Evolutionary conservation across 2,888 invertebrate genomes (phyloP).

Genomic region (Ectemnius cavifrons): DNA sequence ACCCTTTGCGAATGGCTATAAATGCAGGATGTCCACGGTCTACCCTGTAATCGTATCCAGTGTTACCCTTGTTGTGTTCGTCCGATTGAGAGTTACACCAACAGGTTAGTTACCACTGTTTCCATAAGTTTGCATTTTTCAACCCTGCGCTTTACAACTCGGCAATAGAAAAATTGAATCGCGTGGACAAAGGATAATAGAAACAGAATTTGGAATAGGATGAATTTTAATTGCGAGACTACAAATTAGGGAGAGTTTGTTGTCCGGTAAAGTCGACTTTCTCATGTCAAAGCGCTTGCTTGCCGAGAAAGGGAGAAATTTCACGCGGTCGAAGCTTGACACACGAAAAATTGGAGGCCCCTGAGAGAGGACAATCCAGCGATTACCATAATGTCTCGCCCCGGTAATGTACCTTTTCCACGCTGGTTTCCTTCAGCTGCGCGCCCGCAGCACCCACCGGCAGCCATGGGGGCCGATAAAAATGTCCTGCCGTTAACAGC

Average conservation of each 20-base stretch:
- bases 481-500: constrained; percentile 65
- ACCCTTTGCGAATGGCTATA: constrained; percentile 63
- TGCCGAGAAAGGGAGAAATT: constrained; percentile 26
- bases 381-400: constrained; percentile 51
- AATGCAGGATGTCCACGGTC: constrained; percentile 53
- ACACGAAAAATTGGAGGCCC: constrained; percentile 15
- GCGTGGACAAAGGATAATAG: no score
- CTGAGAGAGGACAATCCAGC: constrained; percentile 36
- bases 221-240: no score
- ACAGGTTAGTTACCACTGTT: constrained; percentile 39
- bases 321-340: constrained; percentile 31
- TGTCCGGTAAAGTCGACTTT: background rate
- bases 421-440: constrained; percentile 73
- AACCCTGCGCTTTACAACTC: background rate
- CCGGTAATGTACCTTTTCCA: constrained; percentile 54
- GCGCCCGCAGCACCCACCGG: constrained; percentile 70
- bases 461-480: constrained; percentile 70
- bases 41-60: constrained; percentile 25
- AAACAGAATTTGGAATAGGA: no score
- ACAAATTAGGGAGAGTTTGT: background rate
- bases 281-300: constrained; percentile 22
- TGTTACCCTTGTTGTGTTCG: constrained; percentile 17
- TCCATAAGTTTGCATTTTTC: constrained; percentile 9
- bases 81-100: constrained; percentile 28
- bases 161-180: no score